A percentile compares a stretch with the other conserved stretches of the same genome.
phyloP scores from a whole-genome alignment of 2,797 vertebrate species.

The Acrossocheilus fasciatus region DNA sequence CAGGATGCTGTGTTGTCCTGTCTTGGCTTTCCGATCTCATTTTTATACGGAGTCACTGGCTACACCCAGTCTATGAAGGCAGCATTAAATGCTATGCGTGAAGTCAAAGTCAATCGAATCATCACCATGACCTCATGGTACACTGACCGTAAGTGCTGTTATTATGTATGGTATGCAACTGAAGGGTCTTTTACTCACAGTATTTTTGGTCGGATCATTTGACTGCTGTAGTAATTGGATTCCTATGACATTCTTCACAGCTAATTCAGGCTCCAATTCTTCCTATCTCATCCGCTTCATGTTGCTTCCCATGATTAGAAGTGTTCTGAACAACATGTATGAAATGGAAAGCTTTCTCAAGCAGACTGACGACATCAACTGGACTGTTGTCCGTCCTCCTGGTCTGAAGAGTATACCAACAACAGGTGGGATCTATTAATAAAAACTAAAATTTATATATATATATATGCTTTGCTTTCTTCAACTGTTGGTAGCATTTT shows the following conservation, averaged over 20 bases:
- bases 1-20: constrained; percentile 84
- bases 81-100: constrained; percentile 74
- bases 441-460: background rate
- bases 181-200: background rate
- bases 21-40: constrained; percentile 79
- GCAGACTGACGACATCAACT: constrained; percentile 76
- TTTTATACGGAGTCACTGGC: constrained; percentile 75
- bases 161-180: background rate
- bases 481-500: background rate
- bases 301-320: constrained; percentile 81
- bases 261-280: constrained; percentile 73
- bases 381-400: constrained; percentile 83
- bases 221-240: background rate
- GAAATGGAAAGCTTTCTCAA: constrained; percentile 82
- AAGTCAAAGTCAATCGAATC: constrained; percentile 74
- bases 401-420: constrained; percentile 78
- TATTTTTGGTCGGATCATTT: constrained; percentile 44
- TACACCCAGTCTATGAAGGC: constrained; percentile 79
- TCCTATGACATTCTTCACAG: constrained; percentile 62
- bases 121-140: constrained; percentile 86
- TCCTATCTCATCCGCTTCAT: constrained; percentile 77
- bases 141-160: constrained; percentile 76
- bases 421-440: constrained; percentile 70
- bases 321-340: constrained; percentile 82
- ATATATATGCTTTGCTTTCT: too few relatives aligned